Evolutionary conservation across 2,888 invertebrate genomes (phyloP), one percentile per base, ranked within the genome.

Genomic region (Atrina japonica): DNA sequence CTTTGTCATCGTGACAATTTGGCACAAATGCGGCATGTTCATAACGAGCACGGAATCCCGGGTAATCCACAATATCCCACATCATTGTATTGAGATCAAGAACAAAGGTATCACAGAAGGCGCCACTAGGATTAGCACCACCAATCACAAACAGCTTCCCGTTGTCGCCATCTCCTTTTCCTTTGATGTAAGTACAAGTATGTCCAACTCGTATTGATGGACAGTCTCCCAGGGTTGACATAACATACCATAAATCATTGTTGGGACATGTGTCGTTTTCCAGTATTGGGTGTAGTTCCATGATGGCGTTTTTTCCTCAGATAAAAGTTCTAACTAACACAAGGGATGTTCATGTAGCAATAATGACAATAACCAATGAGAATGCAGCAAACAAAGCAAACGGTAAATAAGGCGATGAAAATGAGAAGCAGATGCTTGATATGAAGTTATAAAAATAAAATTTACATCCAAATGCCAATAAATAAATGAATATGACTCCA

Each of bases 81-180:
- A 79, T 67, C 30, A 88, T 80, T 23, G 86, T 84, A 55, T 86
- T 83, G 16, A 90, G 78, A 75, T 90, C 88, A 11, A 90, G 78
- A 6, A 86, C 80, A 63, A 85, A 88, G 0, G 85, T 84, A 59
- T 91, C 90, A 70, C 82, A 80, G 65, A 90, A 90, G 0, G 88
- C 80, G n/a, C 86, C 87, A 64, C 86, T 85, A 1, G 90, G 90
- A 77, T 90, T 90, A 9, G 90, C 91, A 3, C 91, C 91, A 14
- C 90, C 91, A 14, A 91, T 87, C n/a, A 90, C 73, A 66, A 86
- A 88, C 1, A 91, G 78, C 55, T 84, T 83, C 5, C 87, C 86
- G 70, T 81, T 85, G 59, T 86, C 84, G 16, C 69, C 75, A 7
- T 78, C 75, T 27, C 76, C 69, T 56, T 76, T 66, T 14, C 82